Evolutionary conservation across 2,113 vertebrate genomes (phyloP), one percentile per base, ranked within the genome.

Genomic region (Rhynchopsitta pachyrhyncha): DNA sequence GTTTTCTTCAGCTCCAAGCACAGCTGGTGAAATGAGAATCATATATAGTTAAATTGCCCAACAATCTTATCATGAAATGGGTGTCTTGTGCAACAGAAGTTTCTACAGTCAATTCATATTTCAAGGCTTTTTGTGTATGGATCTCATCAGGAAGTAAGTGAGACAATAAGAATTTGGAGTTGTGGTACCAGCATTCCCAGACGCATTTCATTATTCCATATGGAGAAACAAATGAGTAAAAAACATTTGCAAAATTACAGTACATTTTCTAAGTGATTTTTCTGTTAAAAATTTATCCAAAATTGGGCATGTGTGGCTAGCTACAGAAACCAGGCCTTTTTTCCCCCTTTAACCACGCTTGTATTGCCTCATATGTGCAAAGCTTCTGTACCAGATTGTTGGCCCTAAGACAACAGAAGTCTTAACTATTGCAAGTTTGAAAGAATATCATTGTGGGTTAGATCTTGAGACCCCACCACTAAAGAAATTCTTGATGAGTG

Each of bases 141-240:
- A 60, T 89, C 44, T 80, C 64, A 89, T 93, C 84, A 95, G 91
- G 86, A 95, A 97, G 75, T 85, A n/a, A 93, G 33, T 0, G 35
- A 96, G 93, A 91, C 95, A 91, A n/a, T 75, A 93, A 87, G 77
- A 93, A 92, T 93, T 89, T 79, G 41, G 10, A 71, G 20, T 55
- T 88, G 81, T 88, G 82, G 77, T 69, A 81, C 57, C 27, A 86
- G 52, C 89, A 91, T 96, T 96, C 89, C 66, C 86, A 95, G 95
- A 95, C 89, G 1, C 74, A 92, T 95, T 95, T 95, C 47, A 95
- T 79, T 62, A 89, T 79, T 87, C 74, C 86, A 35, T 95, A 85
- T 85, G 57, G 74, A 91, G 76, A 87, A 92, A 94, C 39, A 85
- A 67, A 76, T 57, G 35, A 82, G 75, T 91, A 9, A 91, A 91